phyloP scores from a whole-genome alignment of 1,140 invertebrate genomes.

The Bombus confusus region DNA sequence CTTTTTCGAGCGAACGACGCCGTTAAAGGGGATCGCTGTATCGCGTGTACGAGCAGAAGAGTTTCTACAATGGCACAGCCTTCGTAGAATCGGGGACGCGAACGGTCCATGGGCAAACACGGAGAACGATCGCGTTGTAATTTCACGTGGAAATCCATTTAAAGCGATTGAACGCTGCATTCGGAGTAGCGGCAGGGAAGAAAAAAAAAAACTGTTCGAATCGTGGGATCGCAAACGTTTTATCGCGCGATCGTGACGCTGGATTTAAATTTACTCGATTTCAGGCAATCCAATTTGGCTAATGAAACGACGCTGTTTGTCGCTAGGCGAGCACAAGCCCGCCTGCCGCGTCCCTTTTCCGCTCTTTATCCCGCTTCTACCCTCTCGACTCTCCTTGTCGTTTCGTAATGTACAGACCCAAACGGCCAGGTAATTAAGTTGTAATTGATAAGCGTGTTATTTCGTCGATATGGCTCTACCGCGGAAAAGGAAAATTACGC shows the following conservation, averaged over 20 bases:
- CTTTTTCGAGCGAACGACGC: not conserved
- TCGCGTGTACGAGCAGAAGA: not conserved
- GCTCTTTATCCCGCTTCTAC: not conserved
- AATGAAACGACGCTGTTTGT: slow-evolving; percentile 65
- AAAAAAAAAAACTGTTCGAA: slow-evolving; percentile 37
- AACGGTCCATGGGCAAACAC: slow-evolving; percentile 47
- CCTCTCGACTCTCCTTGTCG: not conserved
- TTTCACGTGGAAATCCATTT: slow-evolving; percentile 60
- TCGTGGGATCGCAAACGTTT: slow-evolving; percentile 53
- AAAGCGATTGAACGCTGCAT: slow-evolving; percentile 28
- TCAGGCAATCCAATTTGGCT: slow-evolving; percentile 65
- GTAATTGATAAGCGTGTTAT: slow-evolving; percentile 68
- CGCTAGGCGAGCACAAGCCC: slow-evolving; percentile 15
- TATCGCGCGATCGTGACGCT: slow-evolving; percentile 56
- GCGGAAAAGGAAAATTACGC: slow-evolving; percentile 54
- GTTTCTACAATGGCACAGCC: not conserved
- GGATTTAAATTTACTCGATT: slow-evolving; percentile 67
- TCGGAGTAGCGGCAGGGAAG: too few relatives aligned
- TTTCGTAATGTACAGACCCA: slow-evolving; percentile 32
- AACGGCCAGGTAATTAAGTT: slow-evolving; percentile 62
- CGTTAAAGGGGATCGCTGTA: too few relatives aligned
- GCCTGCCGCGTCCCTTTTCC: not conserved
- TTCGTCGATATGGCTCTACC: slow-evolving; percentile 45
- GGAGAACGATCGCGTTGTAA: slow-evolving; percentile 44
- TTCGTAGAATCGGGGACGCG: not conserved